Conservation (phyloP, 2,113 vertebrate species). For the Erpornis zantholeuca region DNA sequence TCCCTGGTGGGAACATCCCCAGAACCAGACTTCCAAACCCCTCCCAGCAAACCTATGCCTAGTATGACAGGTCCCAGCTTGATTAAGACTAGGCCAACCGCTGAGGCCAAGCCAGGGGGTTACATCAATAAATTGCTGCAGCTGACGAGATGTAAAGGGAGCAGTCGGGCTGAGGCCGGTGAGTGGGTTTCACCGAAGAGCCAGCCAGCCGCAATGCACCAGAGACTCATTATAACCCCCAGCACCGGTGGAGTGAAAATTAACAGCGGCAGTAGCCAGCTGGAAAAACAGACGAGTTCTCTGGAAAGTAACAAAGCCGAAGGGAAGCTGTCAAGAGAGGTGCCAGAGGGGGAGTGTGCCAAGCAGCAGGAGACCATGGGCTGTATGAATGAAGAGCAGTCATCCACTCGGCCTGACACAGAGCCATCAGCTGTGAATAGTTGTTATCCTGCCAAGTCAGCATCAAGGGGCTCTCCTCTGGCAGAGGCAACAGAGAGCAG, state of each 20-base stretch:
- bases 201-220: not conserved
- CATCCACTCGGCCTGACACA: not conserved
- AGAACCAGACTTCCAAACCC: not conserved
- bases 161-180: not conserved
- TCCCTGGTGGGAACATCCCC: conserved; percentile 56
- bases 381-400: not conserved
- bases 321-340: not conserved
- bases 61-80: not conserved
- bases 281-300: conserved; percentile 12
- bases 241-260: conserved; percentile 17
- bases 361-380: not conserved
- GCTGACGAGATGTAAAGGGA: conserved; percentile 69
- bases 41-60: not conserved
- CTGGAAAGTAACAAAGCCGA: conserved; percentile 16
- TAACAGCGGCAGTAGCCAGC: conserved; percentile 11
- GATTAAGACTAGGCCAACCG: not conserved
- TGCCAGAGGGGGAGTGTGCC: conserved; percentile 22
- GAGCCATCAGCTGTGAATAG: not conserved
- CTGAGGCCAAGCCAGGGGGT: conserved; percentile 66
- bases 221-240: conserved; percentile 40
- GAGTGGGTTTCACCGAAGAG: conserved; percentile 9
- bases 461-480: not conserved
- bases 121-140: conserved; percentile 84
- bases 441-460: not conserved
- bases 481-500: not conserved